Base-by-base conservation (phyloP, 2,888 invertebrate species). In the Stictocephala bisonia region DNA sequence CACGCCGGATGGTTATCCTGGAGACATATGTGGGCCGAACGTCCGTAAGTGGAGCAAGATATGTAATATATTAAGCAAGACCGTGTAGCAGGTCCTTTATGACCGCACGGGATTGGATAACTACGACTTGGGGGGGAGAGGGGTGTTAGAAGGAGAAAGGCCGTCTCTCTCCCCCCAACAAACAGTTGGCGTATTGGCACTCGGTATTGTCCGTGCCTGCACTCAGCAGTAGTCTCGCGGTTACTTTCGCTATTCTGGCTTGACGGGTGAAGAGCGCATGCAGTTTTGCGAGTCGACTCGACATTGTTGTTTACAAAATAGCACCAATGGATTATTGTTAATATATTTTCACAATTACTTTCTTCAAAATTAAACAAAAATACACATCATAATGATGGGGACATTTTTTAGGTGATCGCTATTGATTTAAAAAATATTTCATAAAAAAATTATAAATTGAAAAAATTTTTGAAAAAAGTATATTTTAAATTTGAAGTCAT, bases 181-280 rank as follows among this genome's bases (percentile, higher is more conserved):
- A 35, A 13, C 26, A 7, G 13, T 26, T 13, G 27, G 15, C 4
- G 24, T 11, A 26, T 15, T 18, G 4, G 6, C 27, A 44, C 26
- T 51, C 29, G n/a, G 64, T 64, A 64, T 64, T 64, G 64, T 64
- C 44, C 64, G 44, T 44, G 15, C 9, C n/a, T n/a, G n/a, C 44
- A 15, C 7, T 44, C 44, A 4, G 7, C 44, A 6, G 4, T n/a
- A 11, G 15, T 64, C 60, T 35, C n/a, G n/a, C n/a, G 60, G 18
- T 60, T 40, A 60, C 60, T 60, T 60, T 60, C 60, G 60, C 40
- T 60, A 40, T 40, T n/a, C n/a, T n/a, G n/a, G n/a, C n/a, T n/a
- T n/a, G n/a, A n/a, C 60, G 60, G 60, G 13, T 15, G 13, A 40
- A 31, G 60, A 60, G 40, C 60, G 60, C 60, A 60, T 60, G 35